A percentile compares a stretch with the other conserved stretches of the same genome.
phyloP scores from a whole-genome alignment of 2,113 vertebrate species.

The Turdus rufiventris region DNA sequence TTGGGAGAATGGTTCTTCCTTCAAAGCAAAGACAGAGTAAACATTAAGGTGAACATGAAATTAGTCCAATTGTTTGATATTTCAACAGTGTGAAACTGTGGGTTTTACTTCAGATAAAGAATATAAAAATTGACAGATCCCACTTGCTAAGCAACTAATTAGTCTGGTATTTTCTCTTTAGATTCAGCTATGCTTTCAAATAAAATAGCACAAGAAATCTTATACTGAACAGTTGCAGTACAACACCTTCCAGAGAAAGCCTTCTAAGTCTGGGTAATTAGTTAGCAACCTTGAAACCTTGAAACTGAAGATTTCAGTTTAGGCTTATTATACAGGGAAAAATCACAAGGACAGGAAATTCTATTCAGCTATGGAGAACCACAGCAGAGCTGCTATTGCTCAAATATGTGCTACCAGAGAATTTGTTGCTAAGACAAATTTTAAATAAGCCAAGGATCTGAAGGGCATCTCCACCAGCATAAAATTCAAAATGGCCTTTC shows the following conservation, averaged over 20 bases:
- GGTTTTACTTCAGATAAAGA: background rate
- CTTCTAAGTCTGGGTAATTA: background rate
- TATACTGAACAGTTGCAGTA: background rate
- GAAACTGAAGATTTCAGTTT: background rate
- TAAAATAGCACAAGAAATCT: background rate
- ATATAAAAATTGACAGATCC: background rate
- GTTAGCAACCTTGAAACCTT: constrained; percentile 10
- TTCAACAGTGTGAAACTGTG: background rate
- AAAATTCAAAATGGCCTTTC: background rate
- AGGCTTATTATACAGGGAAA: background rate
- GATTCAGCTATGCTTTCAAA: background rate
- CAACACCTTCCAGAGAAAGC: background rate
- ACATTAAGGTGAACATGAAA: background rate
- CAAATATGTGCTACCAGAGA: background rate
- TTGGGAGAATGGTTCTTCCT: background rate
- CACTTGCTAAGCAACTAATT: background rate
- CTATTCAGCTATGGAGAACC: background rate
- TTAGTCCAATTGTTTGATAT: background rate
- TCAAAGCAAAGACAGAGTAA: background rate
- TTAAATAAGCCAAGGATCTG: background rate
- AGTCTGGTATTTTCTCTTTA: background rate
- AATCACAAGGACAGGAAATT: background rate
- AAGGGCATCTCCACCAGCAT: background rate
- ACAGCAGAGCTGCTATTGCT: background rate
- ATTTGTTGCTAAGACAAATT: background rate